Evolutionary conservation across 2,888 invertebrate species (phyloP).

Genomic region (Ophion costatus): DNA sequence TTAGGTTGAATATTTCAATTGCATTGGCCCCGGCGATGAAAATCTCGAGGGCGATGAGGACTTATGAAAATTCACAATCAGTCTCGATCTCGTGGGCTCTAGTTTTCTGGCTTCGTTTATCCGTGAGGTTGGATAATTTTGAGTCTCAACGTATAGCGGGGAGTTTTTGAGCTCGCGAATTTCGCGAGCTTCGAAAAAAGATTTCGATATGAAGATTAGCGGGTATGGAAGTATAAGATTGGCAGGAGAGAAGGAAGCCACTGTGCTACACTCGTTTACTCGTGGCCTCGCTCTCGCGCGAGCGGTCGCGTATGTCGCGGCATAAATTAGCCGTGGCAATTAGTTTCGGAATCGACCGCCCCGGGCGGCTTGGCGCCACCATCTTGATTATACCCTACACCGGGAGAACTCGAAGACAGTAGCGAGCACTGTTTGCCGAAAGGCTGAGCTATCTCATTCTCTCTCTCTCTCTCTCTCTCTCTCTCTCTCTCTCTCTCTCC

Average conservation of each 20-base stretch:
- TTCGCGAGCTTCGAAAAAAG: slow-evolving; percentile 36
- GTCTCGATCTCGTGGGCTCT: slow-evolving; percentile 3
- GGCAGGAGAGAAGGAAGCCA: slow-evolving; percentile 64
- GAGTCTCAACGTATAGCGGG: slow-evolving; percentile 22
- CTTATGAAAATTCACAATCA: background rate
- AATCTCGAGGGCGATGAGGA: slow-evolving; percentile 11
- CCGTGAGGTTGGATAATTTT: slow-evolving; percentile 51
- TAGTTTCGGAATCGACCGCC: slow-evolving; percentile 83
- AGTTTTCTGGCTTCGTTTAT: slow-evolving; percentile 45
- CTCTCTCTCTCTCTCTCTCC: slow-evolving; percentile 2
- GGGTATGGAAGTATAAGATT: slow-evolving; percentile 64
- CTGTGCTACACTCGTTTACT: slow-evolving; percentile 62
- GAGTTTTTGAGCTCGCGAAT: background rate
- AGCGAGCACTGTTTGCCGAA: slow-evolving; percentile 83
- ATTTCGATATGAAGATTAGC: slow-evolving; percentile 68
- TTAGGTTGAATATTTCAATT: background rate
- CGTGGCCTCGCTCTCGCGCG: slow-evolving; percentile 28
- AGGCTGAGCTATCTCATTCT: slow-evolving; percentile 70
- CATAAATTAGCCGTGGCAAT: slow-evolving; percentile 83
- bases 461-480: slow-evolving; percentile 22
- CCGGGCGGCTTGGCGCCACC: slow-evolving; percentile 83
- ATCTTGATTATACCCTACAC: slow-evolving; percentile 80
- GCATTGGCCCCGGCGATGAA: background rate
- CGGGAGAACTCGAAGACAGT: slow-evolving; percentile 78
- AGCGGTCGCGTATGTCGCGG: slow-evolving; percentile 71